Base-by-base conservation (phyloP, 2,797 vertebrate genomes). In the Aeoliscus strigatus region DNA sequence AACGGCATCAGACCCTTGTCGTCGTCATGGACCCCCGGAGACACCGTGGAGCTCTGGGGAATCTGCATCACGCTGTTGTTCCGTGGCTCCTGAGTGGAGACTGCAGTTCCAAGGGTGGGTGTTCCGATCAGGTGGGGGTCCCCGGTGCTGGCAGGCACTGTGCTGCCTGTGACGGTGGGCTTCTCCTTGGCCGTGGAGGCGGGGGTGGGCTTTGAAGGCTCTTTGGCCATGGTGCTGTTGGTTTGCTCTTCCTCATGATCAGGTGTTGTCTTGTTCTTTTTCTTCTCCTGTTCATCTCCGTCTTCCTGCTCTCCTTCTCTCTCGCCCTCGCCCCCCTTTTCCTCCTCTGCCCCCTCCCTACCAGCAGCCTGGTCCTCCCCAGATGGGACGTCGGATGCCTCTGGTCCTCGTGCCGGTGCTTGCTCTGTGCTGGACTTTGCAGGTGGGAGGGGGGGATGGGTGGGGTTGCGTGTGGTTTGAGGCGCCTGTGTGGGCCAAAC, bases 401-500 rank as follows among this genome's bases (percentile, higher is more conserved):
- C 92, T 0, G 90, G 73, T 13, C 79, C 85, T 0, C 88, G 70
- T 1, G 91, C 74, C 1, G 86, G 59, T 0, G 81, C 51, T 1
- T 88, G 84, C 78, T 93, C 92, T 0, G 89, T 86, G 40, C 86
- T 85, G 6, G 90, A 65, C 33, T 90, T 82, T 11, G 88, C 70
- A 0, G 91, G 77, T 12, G 83, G 59, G 18, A 57, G 66, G 0
- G 88, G 79, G 9, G 89, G 85, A 6, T 85, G 90, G 61, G 79
- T 76, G 58, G 92, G 74, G 1, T 87, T 60, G 0, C 87, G 68
- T 1, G 66, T 60, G 0, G 82, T 58, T 0, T 85, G 90, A 0
- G 93, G 90, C 0, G 85, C 85, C 24, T 91, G 91, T 0, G 94
- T 94, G 51, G 96, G 92, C 93, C 94, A 96, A 51, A 93, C 90